Conservation (phyloP, 2,113 vertebrate species). For the Rallus limicola region DNA sequence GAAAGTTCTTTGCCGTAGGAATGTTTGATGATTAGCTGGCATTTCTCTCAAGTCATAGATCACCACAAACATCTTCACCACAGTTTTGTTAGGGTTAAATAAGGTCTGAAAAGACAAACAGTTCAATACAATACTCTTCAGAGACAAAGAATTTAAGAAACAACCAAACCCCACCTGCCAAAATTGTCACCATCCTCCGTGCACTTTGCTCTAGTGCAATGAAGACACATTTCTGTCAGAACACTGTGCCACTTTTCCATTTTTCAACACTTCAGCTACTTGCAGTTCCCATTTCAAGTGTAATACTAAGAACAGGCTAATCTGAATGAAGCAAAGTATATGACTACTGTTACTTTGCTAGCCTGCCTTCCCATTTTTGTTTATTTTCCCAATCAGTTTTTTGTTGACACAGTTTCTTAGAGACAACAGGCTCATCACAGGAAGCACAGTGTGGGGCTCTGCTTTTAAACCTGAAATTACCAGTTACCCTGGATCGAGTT, state of each 20-base stretch:
- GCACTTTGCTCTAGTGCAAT: not conserved
- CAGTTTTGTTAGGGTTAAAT: constrained; percentile 99
- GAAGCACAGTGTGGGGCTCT: not conserved
- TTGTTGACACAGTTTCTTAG: not conserved
- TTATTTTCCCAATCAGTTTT: not conserved
- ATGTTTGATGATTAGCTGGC: constrained; percentile 99
- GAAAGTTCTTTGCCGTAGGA: constrained; percentile 98
- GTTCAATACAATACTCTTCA: not conserved
- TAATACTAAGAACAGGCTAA: not conserved
- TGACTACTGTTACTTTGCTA: not conserved
- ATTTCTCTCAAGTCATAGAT: constrained; percentile 95
- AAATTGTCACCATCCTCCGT: not conserved
- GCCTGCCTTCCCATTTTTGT: not conserved
- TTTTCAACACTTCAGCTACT: not conserved
- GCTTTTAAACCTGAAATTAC: not conserved
- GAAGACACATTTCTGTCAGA: not conserved
- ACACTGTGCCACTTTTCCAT: not conserved
- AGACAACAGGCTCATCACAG: not conserved
- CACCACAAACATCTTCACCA: constrained; percentile 99
- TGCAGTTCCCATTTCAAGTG: constrained; percentile 3
- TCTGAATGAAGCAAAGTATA: not conserved
- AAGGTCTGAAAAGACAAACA: constrained; percentile 89
- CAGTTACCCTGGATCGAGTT: not conserved
- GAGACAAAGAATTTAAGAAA: not conserved
- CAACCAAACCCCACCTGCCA: not conserved